Percentiles rank a stretch among this genome's conserved stretches.
phyloP scores from a whole-genome alignment of 2,888 invertebrate genomes.

The Piscicola geometra region DNA sequence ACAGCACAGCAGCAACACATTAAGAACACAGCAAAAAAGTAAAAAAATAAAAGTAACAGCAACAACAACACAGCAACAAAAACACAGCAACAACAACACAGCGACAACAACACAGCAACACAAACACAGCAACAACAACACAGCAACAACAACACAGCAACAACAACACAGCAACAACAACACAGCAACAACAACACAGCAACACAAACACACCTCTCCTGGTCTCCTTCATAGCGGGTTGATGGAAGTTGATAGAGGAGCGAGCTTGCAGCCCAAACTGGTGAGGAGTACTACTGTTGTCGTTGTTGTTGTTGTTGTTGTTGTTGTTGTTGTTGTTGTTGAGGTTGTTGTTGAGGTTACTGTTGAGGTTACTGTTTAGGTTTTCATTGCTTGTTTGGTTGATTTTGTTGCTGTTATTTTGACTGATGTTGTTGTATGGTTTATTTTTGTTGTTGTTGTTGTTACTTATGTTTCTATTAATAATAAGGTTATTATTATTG shows the following conservation, averaged over 20 bases:
- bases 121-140: too few relatives aligned
- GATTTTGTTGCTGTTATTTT: not conserved
- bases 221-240: conserved; percentile 28
- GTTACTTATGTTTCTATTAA: not conserved
- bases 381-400: not conserved
- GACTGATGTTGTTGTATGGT: not conserved
- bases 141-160: too few relatives aligned
- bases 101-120: too few relatives aligned
- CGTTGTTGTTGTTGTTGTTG: not conserved
- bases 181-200: too few relatives aligned
- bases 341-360: not conserved
- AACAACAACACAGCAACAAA: too few relatives aligned
- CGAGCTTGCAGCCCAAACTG: conserved; percentile 27
- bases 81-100: too few relatives aligned
- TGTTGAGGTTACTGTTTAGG: not conserved
- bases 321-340: conserved; percentile 15
- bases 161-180: too few relatives aligned
- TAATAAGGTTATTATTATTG: not conserved
- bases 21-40: too few relatives aligned
- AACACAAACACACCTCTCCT: conserved; percentile 18
- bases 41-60: too few relatives aligned
- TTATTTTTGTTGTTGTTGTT: not conserved
- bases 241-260: conserved; percentile 22
- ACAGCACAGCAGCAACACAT: too few relatives aligned
- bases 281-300: not conserved